Conservation (phyloP, 2,113 vertebrate genomes). For the Pluvianellus socialis region DNA sequence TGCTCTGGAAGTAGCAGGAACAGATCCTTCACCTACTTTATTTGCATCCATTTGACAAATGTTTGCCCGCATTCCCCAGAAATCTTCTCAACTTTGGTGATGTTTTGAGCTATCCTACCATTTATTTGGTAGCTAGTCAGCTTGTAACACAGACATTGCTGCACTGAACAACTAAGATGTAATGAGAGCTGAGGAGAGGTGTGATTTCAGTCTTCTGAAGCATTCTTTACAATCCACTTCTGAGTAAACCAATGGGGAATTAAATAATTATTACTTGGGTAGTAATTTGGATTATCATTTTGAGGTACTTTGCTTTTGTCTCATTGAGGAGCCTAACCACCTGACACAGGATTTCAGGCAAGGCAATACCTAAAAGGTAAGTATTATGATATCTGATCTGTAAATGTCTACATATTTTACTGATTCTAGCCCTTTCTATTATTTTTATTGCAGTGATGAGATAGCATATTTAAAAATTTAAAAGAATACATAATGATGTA, state of each 20-base stretch:
- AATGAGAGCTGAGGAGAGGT: background rate
- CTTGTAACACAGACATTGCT: background rate
- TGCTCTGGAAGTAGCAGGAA: background rate
- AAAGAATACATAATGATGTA: background rate
- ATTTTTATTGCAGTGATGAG: background rate
- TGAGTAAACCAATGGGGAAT: background rate
- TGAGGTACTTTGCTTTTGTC: background rate
- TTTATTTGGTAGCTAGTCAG: background rate
- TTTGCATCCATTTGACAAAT: background rate
- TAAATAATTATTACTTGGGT: background rate
- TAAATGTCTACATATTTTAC: background rate
- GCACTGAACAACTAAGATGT: fast-evolving
- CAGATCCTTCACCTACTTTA: background rate
- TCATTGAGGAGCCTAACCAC: background rate
- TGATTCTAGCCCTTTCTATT: background rate
- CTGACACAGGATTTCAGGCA: background rate
- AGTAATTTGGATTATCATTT: background rate
- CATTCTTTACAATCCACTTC: background rate
- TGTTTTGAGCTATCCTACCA: background rate
- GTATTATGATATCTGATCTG: background rate
- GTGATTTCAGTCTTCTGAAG: background rate
- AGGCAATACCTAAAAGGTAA: background rate
- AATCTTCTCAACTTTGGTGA: background rate
- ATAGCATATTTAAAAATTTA: background rate
- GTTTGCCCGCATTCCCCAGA: background rate